phyloP scores from a whole-genome alignment of 2,888 invertebrate genomes.

The Campopleginae sp. region DNA sequence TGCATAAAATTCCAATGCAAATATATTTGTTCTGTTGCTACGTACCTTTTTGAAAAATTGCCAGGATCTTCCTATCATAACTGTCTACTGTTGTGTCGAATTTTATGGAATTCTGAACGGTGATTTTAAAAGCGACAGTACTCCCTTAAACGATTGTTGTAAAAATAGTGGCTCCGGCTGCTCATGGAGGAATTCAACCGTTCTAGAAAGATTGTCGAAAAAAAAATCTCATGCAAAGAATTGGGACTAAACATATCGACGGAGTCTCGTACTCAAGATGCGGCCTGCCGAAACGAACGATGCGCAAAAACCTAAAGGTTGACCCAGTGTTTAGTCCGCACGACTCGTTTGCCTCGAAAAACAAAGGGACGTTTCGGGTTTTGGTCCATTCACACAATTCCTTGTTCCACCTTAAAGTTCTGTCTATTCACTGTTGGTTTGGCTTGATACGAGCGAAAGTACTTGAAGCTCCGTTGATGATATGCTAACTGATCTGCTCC shows the following conservation, averaged over 20 bases:
- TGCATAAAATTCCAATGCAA: too few relatives aligned
- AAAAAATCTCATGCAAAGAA: neutral
- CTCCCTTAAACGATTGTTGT: too few relatives aligned
- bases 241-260: neutral
- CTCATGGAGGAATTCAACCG: neutral
- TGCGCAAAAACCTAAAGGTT: neutral
- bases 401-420: conserved; percentile 10
- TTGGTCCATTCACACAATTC: conserved; percentile 10
- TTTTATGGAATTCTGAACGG: too few relatives aligned
- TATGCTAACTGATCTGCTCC: conserved; percentile 40
- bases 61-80: too few relatives aligned
- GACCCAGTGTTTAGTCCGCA: neutral
- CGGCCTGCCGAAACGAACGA: neutral
- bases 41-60: too few relatives aligned
- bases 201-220: neutral
- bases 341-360: neutral
- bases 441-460: neutral
- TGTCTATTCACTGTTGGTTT: conserved; percentile 3
- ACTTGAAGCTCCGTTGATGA: conserved; percentile 19
- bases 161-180: neutral
- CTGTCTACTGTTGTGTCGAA: too few relatives aligned
- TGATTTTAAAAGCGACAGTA: too few relatives aligned
- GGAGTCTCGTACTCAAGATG: neutral
- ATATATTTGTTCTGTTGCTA: too few relatives aligned
- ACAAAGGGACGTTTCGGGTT: neutral